phyloP scores from a whole-genome alignment of 1,140 invertebrate genomes.

The Lamellibrachia luymesi region DNA sequence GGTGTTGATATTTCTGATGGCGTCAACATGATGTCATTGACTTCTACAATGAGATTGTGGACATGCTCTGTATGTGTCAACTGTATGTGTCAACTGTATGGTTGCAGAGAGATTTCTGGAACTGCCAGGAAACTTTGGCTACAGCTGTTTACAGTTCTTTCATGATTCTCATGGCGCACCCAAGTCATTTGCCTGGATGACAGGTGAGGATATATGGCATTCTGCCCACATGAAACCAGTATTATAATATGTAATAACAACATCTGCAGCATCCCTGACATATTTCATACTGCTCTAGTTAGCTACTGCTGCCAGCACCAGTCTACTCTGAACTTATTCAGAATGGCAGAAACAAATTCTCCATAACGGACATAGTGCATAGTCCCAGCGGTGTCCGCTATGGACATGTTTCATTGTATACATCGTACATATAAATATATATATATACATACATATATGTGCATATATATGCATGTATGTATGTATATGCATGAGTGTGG shows the following conservation, averaged over 20 bases:
- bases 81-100: neutral
- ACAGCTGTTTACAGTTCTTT: constrained; percentile 79
- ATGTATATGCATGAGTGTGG: too few relatives aligned
- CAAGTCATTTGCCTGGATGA: constrained; percentile 83
- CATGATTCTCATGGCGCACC: constrained; percentile 69
- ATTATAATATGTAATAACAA: too few relatives aligned
- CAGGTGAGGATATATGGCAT: constrained; percentile 56
- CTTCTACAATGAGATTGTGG: neutral
- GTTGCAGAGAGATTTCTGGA: constrained; percentile 68
- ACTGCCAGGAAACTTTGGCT: constrained; percentile 72
- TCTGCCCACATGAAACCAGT: too few relatives aligned
- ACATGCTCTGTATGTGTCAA: neutral
- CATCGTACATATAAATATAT: too few relatives aligned
- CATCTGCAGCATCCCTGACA: too few relatives aligned
- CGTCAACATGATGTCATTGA: neutral
- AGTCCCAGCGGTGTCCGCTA: too few relatives aligned
- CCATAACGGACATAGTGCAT: too few relatives aligned
- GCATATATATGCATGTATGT: too few relatives aligned
- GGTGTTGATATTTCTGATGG: neutral
- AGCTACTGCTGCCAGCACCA: neutral
- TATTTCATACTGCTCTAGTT: too few relatives aligned
- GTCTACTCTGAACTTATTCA: neutral
- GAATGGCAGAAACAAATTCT: neutral
- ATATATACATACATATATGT: too few relatives aligned
- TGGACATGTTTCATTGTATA: too few relatives aligned